Conservation (phyloP, 2,113 vertebrate genomes). For the Gnathonemus echidnorhynchus region DNA sequence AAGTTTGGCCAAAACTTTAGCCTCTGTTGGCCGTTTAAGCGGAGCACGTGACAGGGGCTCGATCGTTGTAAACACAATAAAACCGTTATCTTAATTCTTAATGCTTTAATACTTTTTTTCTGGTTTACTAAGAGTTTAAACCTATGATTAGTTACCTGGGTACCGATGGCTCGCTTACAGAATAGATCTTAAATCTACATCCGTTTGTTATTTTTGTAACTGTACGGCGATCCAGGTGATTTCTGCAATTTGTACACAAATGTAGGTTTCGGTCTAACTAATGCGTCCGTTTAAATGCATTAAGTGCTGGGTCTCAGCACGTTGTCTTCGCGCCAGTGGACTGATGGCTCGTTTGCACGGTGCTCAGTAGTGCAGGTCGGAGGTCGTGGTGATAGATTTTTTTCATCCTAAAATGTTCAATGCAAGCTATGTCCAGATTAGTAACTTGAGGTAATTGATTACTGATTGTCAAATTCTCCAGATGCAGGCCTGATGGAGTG, state of each 20-base stretch:
- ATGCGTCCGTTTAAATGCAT: background rate
- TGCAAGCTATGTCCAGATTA: background rate
- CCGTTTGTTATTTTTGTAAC: background rate
- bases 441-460: background rate
- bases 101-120: background rate
- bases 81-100: background rate
- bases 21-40: background rate
- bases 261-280: background rate
- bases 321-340: background rate
- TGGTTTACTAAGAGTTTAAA: background rate
- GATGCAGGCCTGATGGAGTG: background rate
- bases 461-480: background rate
- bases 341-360: background rate
- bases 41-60: background rate
- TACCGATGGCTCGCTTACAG: background rate
- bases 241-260: background rate
- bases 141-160: background rate
- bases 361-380: background rate
- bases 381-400: background rate
- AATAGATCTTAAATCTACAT: background rate
- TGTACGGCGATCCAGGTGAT: background rate
- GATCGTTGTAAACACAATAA: background rate
- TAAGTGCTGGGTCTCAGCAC: background rate
- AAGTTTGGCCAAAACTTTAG: background rate
- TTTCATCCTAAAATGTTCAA: background rate